A percentile compares a stretch with the other conserved stretches of the same genome.
These are phyloP conservation scores for Spisula subtruncata DNA, from an alignment of 2,888 invertebrate species.

Conservation along the genomic window DNA sequence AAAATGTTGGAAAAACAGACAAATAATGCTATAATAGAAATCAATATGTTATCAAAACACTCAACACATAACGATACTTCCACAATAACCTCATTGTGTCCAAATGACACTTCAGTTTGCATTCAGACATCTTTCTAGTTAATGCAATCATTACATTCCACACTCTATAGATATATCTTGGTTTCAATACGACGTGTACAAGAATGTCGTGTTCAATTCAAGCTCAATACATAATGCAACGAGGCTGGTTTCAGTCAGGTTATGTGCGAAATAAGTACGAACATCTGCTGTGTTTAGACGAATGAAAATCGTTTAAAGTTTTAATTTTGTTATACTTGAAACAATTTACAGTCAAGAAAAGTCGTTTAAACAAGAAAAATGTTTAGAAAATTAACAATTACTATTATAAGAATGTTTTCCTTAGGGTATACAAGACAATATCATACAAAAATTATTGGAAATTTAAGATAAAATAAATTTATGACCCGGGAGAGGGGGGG, in stretches of 20 bases:
- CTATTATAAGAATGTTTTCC: no score
- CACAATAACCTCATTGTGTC: background rate
- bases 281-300: no score
- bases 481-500: no score
- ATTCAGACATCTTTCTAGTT: background rate
- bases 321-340: no score
- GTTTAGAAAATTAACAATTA: no score
- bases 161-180: background rate
- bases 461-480: no score
- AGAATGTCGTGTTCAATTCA: background rate
- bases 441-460: no score
- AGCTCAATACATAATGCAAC: background rate
- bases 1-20: background rate
- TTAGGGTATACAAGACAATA: no score
- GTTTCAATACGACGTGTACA: background rate
- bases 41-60: slow-evolving; percentile 9
- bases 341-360: no score
- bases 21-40: background rate
- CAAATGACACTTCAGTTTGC: background rate
- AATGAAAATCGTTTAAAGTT: no score
- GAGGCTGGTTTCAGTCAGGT: background rate
- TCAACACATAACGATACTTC: background rate
- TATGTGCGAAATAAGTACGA: no score
- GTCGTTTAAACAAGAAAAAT: no score
- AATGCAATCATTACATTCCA: background rate